Conservation (phyloP, 92 coral and sea anemone genomes). For the Palythoa grandiflora region DNA sequence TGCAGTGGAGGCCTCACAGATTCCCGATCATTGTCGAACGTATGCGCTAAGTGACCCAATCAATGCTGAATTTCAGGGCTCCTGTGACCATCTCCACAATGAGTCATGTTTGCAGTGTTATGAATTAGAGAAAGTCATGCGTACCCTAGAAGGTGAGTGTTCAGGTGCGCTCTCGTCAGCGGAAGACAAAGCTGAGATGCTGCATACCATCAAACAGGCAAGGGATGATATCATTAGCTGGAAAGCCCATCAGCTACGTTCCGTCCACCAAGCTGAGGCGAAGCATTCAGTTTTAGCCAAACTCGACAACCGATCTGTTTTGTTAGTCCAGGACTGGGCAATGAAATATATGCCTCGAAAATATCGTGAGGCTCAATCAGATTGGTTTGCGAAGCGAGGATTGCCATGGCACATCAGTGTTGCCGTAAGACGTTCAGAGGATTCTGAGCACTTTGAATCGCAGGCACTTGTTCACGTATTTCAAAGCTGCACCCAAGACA, state of each 20-base stretch:
- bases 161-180: slow-evolving; percentile 25
- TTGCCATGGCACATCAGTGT: slow-evolving; percentile 69
- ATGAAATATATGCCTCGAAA: slow-evolving; percentile 26
- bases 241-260: slow-evolving; percentile 65
- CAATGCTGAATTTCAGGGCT: neutral
- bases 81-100: slow-evolving; percentile 7
- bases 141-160: slow-evolving; percentile 51
- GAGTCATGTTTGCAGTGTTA: slow-evolving; percentile 10
- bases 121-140: slow-evolving; percentile 27
- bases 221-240: slow-evolving; percentile 51
- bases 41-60: slow-evolving; percentile 15
- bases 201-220: slow-evolving; percentile 52
- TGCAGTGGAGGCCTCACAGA: neutral
- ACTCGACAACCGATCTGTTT: slow-evolving; percentile 42
- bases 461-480: slow-evolving; percentile 66
- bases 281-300: slow-evolving; percentile 55
- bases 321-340: slow-evolving; percentile 44
- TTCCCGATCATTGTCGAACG: slow-evolving; percentile 7
- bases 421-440: slow-evolving; percentile 57
- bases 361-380: slow-evolving; percentile 42
- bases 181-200: slow-evolving; percentile 51
- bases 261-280: slow-evolving; percentile 69
- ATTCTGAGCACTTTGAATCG: slow-evolving; percentile 46
- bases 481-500: slow-evolving; percentile 65
- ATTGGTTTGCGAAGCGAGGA: slow-evolving; percentile 70